Conservation (phyloP, 1,140 invertebrate genomes). For the Chymomyza costata region DNA sequence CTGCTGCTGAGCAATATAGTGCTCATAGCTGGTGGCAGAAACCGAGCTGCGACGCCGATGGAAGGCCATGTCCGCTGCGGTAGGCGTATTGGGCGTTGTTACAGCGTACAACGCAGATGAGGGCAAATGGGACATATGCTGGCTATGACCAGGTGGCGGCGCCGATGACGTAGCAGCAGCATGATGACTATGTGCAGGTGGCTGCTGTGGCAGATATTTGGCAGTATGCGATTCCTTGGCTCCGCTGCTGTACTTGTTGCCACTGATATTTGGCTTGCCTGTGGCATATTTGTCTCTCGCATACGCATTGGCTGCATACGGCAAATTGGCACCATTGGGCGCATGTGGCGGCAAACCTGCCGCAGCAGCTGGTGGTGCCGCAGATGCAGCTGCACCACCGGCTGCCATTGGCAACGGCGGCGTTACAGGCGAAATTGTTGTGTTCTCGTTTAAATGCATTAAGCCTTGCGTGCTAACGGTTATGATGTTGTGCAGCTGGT, state of each 20-base stretch:
- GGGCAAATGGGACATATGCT: conserved; percentile 15
- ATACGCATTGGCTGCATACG: conserved; percentile 37
- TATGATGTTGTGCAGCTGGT: conserved; percentile 62
- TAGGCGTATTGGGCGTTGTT: conserved; percentile 8
- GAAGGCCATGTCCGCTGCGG: conserved; percentile 38
- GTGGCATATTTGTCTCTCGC: conserved; percentile 23
- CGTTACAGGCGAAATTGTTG: conserved; percentile 74
- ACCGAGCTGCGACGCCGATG: conserved; percentile 58
- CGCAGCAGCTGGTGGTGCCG: conserved; percentile 50
- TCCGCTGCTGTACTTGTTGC: no score
- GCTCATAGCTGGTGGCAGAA: conserved; percentile 59
- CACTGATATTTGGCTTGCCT: conserved; percentile 11
- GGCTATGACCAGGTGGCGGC: conserved; percentile 9
- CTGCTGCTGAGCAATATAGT: conserved; percentile 59
- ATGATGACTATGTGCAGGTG: conserved; percentile 29
- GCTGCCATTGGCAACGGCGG: conserved; percentile 53
- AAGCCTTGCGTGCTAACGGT: conserved; percentile 69
- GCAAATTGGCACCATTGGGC: conserved; percentile 30
- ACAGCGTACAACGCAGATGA: conserved; percentile 41
- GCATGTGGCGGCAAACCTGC: not conserved
- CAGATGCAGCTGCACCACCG: conserved; percentile 39
- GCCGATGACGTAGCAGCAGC: conserved; percentile 11
- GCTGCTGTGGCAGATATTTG: conserved; percentile 47
- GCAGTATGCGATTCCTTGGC: conserved; percentile 5
- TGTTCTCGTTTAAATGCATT: conserved; percentile 70